Evolutionary conservation across 1,140 invertebrate genomes (phyloP).

Genomic region (Myzus persicae): DNA sequence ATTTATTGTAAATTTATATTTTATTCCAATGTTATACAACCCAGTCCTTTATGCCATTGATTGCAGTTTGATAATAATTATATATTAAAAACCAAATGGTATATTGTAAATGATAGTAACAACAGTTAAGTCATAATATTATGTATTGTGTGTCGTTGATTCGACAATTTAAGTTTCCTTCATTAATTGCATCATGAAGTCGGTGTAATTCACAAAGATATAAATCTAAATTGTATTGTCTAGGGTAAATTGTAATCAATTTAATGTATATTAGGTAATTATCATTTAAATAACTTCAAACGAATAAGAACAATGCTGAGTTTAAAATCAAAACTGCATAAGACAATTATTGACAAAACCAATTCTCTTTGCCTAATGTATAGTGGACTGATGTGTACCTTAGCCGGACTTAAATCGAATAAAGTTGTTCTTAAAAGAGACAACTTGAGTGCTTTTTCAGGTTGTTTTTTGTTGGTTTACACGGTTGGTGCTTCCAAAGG

Average conservation of each 20-base stretch:
- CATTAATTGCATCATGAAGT: background rate
- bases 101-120: background rate
- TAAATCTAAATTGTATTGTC: background rate
- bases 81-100: background rate
- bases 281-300: background rate
- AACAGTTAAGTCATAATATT: background rate
- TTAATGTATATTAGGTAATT: background rate
- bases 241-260: background rate
- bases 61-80: background rate
- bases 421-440: background rate
- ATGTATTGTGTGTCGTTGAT: background rate
- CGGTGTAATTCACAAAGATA: background rate
- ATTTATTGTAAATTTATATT: background rate
- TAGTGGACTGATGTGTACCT: background rate
- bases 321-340: background rate
- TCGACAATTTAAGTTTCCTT: background rate
- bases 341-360: background rate
- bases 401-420: background rate
- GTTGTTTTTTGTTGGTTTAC: conserved; percentile 32
- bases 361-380: background rate
- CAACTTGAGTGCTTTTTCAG: background rate
- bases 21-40: background rate
- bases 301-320: background rate
- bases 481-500: background rate
- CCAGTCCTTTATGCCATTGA: background rate